A percentile compares a stretch with the other conserved stretches of the same genome.
Conservation (phyloP, 92 coral and sea anemone species). For the Epizoanthus fatuus region DNA sequence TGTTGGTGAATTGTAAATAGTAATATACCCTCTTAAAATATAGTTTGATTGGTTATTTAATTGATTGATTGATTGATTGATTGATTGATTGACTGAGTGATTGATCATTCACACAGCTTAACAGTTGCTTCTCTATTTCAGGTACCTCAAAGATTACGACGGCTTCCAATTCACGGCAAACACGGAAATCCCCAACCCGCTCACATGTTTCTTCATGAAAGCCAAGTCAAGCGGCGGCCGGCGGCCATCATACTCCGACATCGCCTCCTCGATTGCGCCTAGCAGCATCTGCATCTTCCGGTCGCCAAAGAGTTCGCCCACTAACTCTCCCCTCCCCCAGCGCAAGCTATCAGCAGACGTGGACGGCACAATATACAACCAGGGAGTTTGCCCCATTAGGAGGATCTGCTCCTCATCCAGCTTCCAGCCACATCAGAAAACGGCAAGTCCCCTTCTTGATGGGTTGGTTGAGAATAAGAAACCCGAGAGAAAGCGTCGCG, state of each 20-base stretch:
- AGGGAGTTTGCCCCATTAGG: conserved; percentile 25
- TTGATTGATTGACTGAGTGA: background rate
- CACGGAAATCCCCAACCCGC: conserved; percentile 89
- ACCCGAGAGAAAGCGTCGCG: conserved; percentile 53
- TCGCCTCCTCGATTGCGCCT: conserved; percentile 90
- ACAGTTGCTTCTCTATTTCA: conserved; percentile 11
- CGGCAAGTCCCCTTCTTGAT: conserved; percentile 19
- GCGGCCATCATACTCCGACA: conserved; percentile 84
- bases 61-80: background rate
- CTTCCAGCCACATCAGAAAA: conserved; percentile 2
- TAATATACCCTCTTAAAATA: no score
- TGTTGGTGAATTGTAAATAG: no score
- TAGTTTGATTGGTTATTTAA: no score
- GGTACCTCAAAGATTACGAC: conserved; percentile 80
- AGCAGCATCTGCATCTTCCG: conserved; percentile 92
- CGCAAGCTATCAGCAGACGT: conserved; percentile 42
- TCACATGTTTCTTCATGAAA: conserved; percentile 92
- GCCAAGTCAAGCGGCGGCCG: conserved; percentile 67
- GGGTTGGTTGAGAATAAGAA: conserved; percentile 7
- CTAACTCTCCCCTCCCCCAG: conserved; percentile 71
- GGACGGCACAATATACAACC: background rate
- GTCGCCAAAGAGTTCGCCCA: conserved; percentile 89
- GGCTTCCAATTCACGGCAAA: conserved; percentile 86
- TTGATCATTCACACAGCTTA: background rate
- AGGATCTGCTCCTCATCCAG: conserved; percentile 17